Conservation (phyloP, 1,140 invertebrate species). For the Listronotus oregonensis region DNA sequence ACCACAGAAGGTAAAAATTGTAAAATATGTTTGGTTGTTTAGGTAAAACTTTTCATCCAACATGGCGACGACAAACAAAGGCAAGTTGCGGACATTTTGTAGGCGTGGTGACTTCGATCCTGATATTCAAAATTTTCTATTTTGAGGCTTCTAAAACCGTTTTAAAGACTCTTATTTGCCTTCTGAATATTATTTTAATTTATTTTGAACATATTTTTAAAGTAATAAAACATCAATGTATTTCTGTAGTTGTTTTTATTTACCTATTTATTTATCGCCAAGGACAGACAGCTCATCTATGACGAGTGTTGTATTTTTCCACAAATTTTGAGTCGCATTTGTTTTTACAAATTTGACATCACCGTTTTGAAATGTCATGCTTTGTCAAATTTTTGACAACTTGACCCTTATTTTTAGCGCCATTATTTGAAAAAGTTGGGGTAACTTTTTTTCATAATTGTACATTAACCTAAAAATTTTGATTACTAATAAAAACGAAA, state of each 20-base stretch:
- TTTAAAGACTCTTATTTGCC: conserved; percentile 4
- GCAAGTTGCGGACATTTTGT: conserved; percentile 52
- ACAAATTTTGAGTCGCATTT: neutral
- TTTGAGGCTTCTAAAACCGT: conserved; percentile 1
- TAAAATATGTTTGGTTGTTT: conserved; percentile 56
- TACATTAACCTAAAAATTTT: too few relatives aligned
- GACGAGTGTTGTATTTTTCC: conserved; percentile 5
- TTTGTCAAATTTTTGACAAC: neutral
- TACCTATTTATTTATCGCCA: conserved; percentile 30
- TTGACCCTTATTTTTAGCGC: too few relatives aligned
- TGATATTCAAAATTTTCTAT: conserved; percentile 24
- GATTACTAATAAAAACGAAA: too few relatives aligned
- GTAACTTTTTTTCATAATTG: too few relatives aligned
- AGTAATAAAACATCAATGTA: conserved; percentile 26
- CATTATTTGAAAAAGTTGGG: too few relatives aligned
- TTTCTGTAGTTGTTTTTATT: conserved; percentile 41
- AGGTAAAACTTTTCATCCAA: conserved; percentile 53
- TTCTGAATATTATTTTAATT: conserved; percentile 5
- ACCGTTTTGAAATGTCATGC: neutral
- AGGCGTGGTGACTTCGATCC: conserved; percentile 48
- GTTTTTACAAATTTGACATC: neutral
- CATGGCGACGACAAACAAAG: conserved; percentile 53
- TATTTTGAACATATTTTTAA: conserved; percentile 12
- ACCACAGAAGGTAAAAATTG: conserved; percentile 54
- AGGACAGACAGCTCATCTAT: neutral